Percentiles rank a stretch among this genome's conserved stretches.
phyloP scores from a whole-genome alignment of 2,888 invertebrate genomes.

The Drosophila recens region DNA sequence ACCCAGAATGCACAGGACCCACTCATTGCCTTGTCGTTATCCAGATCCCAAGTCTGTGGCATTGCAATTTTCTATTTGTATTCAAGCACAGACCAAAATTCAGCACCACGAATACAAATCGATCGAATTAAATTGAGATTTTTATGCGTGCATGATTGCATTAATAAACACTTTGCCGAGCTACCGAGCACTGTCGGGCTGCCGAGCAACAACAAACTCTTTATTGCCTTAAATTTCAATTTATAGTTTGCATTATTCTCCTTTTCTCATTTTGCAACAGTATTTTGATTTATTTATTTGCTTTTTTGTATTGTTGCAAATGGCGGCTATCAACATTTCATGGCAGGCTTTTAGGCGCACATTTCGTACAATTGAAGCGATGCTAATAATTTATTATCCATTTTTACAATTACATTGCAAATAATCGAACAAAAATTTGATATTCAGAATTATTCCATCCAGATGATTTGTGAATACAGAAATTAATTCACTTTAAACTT shows the following conservation, averaged over 20 bases:
- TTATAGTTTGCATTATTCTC: slow-evolving; percentile 40
- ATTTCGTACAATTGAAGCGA: slow-evolving; percentile 24
- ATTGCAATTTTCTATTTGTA: slow-evolving; percentile 47
- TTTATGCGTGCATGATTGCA: slow-evolving; percentile 72
- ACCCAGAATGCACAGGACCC: slow-evolving; percentile 23
- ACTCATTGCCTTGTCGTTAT: slow-evolving; percentile 46
- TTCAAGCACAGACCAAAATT: slow-evolving; percentile 39
- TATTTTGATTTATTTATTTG: slow-evolving; percentile 10
- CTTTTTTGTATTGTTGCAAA: slow-evolving; percentile 14
- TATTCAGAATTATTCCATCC: slow-evolving; percentile 7
- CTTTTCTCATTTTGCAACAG: neutral
- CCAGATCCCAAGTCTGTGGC: slow-evolving; percentile 50
- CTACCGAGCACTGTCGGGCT: slow-evolving; percentile 8
- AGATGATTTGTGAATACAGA: slow-evolving; percentile 1
- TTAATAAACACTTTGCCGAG: slow-evolving; percentile 62
- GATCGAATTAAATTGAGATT: slow-evolving; percentile 79
- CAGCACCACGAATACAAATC: slow-evolving; percentile 55
- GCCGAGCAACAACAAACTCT: slow-evolving; percentile 20
- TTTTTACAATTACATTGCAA: slow-evolving; percentile 13
- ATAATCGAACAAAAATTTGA: neutral
- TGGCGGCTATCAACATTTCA: slow-evolving; percentile 47
- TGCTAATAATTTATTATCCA: slow-evolving; percentile 42
- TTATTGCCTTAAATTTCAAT: slow-evolving; percentile 53
- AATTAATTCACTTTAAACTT: neutral
- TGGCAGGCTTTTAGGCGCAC: slow-evolving; percentile 25